Conservation (phyloP, 1,140 invertebrate genomes). For the Rhynchophorus ferrugineus region DNA sequence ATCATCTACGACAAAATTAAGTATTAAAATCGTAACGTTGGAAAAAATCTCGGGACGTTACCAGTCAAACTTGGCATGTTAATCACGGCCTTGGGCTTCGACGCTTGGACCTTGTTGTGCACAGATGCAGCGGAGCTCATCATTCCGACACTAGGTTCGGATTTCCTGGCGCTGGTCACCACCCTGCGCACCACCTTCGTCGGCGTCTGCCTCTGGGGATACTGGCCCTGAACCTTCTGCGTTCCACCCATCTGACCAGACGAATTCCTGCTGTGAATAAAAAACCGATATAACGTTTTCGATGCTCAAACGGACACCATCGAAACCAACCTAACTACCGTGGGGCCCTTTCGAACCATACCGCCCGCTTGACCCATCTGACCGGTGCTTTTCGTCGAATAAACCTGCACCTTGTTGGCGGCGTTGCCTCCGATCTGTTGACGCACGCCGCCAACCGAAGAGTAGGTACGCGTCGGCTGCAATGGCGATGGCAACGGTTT, state of each 20-base stretch:
- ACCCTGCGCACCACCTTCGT: conserved; percentile 12
- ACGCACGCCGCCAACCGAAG: conserved; percentile 10
- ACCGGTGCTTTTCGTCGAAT: conserved; percentile 10
- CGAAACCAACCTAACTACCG: conserved; percentile 27
- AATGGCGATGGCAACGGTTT: conserved; percentile 9
- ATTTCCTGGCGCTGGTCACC: conserved; percentile 5
- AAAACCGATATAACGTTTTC: too few relatives aligned
- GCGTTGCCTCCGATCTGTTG: conserved; percentile 1
- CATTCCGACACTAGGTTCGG: background rate
- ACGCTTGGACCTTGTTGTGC: conserved; percentile 4
- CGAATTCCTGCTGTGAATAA: too few relatives aligned
- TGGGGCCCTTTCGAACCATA: conserved; percentile 26
- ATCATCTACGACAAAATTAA: conserved; percentile 11
- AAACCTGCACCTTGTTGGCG: conserved; percentile 21
- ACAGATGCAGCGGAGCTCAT: background rate
- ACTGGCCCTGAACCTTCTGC: background rate
- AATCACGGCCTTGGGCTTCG: conserved; percentile 29
- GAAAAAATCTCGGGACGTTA: background rate
- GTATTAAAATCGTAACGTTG: background rate
- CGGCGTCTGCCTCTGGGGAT: background rate
- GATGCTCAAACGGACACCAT: too few relatives aligned
- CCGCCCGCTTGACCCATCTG: background rate
- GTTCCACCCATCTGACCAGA: too few relatives aligned
- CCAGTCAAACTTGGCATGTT: conserved; percentile 33
- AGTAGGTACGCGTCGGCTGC: conserved; percentile 12